Conservation (phyloP, 2,113 vertebrate species). For the Dipodomys spectabilis region DNA sequence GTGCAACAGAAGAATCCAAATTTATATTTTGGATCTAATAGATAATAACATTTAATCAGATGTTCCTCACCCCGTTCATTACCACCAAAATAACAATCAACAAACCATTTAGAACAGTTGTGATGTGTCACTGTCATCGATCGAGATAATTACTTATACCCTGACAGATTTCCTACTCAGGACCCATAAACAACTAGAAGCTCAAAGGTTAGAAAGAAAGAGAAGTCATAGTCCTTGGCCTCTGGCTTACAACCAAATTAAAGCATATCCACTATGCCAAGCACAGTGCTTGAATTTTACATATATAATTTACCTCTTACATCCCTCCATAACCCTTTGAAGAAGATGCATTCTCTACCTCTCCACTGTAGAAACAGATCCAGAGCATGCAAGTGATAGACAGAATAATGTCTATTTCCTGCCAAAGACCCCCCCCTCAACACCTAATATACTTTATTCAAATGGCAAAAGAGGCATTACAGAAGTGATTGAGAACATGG, state of each 20-base stretch:
- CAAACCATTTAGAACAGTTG: constrained; percentile 43
- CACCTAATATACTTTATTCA: not conserved
- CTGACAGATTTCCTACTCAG: constrained; percentile 45
- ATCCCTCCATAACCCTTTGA: not conserved
- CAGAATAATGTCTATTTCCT: not conserved
- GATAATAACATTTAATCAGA: constrained; percentile 52
- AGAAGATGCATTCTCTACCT: not conserved
- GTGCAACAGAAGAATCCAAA: not conserved
- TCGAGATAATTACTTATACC: constrained; percentile 58
- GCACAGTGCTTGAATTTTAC: not conserved
- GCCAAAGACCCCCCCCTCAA: not conserved
- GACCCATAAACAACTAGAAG: constrained; percentile 18
- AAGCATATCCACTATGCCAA: not conserved
- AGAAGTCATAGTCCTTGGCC: not conserved
- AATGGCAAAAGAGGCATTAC: not conserved
- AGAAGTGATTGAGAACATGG: not conserved
- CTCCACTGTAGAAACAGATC: not conserved
- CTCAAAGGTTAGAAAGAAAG: constrained; percentile 49
- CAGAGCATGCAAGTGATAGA: not conserved
- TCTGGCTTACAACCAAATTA: constrained; percentile 1
- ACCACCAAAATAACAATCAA: constrained; percentile 53
- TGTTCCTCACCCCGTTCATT: not conserved
- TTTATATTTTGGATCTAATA: constrained; percentile 31
- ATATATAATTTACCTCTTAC: not conserved
- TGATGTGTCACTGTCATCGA: not conserved